Conservation (phyloP, 2,797 vertebrate genomes). For the Enteromius anoplus region DNA sequence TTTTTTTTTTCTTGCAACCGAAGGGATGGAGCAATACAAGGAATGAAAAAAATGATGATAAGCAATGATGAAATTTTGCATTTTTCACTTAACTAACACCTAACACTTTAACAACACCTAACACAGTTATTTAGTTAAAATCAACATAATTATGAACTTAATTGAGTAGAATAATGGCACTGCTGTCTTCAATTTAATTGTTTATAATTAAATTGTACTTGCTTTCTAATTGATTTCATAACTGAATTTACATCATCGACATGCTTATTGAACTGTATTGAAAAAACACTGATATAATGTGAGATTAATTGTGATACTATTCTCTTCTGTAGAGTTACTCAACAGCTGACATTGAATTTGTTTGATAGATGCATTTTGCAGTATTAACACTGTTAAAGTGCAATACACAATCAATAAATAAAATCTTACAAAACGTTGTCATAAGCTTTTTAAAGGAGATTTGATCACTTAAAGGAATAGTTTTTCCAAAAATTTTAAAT, state of each 20-base stretch:
- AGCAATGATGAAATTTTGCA: neutral
- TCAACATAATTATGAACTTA: neutral
- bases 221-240: neutral
- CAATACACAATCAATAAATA: rapidly evolving
- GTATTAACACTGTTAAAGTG: neutral
- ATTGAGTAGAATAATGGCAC: neutral
- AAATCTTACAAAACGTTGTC: neutral
- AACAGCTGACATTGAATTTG: neutral
- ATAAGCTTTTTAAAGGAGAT: neutral
- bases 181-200: neutral
- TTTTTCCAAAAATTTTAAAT: no score
- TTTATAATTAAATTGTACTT: neutral
- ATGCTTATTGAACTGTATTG: neutral
- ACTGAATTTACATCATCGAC: neutral
- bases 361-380: neutral
- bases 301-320: neutral
- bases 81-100: neutral
- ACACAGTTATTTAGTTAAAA: neutral
- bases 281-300: neutral
- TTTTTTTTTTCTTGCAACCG: no score
- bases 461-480: no score
- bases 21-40: no score
- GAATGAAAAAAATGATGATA: neutral
- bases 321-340: neutral
- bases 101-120: neutral